Conservation (phyloP, 2,113 vertebrate genomes). For the Maccullochella peelii region DNA sequence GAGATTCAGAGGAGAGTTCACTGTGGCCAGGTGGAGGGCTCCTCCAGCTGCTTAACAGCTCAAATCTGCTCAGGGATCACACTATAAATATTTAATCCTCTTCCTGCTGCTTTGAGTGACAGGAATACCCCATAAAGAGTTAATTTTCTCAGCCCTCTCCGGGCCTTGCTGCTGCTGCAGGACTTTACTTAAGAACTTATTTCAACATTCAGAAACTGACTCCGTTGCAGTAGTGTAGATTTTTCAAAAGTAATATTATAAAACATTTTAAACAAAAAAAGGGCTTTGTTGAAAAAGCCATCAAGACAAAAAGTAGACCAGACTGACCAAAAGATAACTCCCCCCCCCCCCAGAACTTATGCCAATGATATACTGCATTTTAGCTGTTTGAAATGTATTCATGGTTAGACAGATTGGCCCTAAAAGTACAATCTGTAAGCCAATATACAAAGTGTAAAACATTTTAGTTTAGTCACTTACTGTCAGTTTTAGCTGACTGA, state of each 20-base stretch:
- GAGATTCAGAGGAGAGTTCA: conserved; percentile 90
- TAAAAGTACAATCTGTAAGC: neutral
- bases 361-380: neutral
- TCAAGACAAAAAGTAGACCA: neutral
- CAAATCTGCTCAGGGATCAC: conserved; percentile 84
- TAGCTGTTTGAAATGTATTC: neutral
- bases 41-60: conserved; percentile 89
- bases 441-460: neutral
- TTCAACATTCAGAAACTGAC: conserved; percentile 9
- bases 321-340: neutral
- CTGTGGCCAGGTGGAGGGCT: conserved; percentile 85
- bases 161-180: neutral
- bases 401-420: too few species aligned
- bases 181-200: conserved; percentile 14
- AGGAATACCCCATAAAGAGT: conserved; percentile 81
- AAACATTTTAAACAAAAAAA: neutral
- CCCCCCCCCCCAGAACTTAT: too few species aligned
- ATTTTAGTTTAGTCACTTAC: neutral
- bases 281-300: neutral
- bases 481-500: neutral
- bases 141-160: conserved; percentile 49
- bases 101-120: conserved; percentile 86
- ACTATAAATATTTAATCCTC: conserved; percentile 88
- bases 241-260: conserved; percentile 19
- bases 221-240: neutral